A percentile compares a stretch with the other conserved stretches of the same genome.
phyloP scores from a whole-genome alignment of 2,888 invertebrate species.

The Callimorpha dominula region DNA sequence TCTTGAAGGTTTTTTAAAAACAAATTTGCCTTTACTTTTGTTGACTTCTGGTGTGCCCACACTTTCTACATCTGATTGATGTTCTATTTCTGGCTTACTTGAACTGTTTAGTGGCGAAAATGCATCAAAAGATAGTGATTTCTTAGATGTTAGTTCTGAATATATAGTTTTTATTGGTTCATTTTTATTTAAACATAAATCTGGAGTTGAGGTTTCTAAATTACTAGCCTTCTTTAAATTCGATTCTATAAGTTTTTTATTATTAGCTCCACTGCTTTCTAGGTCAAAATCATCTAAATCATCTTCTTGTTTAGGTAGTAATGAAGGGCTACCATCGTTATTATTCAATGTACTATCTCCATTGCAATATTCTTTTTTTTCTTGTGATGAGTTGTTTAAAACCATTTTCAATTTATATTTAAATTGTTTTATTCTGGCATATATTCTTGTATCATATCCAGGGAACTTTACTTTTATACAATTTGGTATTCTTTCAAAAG shows the following conservation, averaged over 20 bases:
- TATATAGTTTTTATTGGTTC: slow-evolving; percentile 64
- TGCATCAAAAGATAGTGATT: slow-evolving; percentile 67
- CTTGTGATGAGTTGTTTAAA: slow-evolving; percentile 59
- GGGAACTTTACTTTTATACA: slow-evolving; percentile 87
- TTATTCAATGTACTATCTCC: slow-evolving; percentile 39
- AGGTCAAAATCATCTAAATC: slow-evolving; percentile 67
- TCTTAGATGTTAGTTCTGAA: slow-evolving; percentile 64
- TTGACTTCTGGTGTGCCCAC: slow-evolving; percentile 55
- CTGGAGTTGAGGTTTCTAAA: slow-evolving; percentile 68
- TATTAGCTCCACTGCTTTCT: slow-evolving; percentile 51
- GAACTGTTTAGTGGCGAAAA: slow-evolving; percentile 63
- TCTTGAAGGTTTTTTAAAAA: slow-evolving; percentile 78
- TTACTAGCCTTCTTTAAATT: slow-evolving; percentile 14
- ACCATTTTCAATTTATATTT: slow-evolving; percentile 85
- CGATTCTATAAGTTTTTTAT: slow-evolving; percentile 40
- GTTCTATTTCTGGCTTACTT: slow-evolving; percentile 53
- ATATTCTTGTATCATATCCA: slow-evolving; percentile 86
- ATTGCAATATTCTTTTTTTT: slow-evolving; percentile 40
- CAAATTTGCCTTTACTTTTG: slow-evolving; percentile 77
- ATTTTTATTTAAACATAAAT: slow-evolving; percentile 57
- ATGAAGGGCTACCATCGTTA: slow-evolving; percentile 54
- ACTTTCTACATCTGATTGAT: slow-evolving; percentile 56
- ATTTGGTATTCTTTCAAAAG: slow-evolving; percentile 89
- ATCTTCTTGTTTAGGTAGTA: slow-evolving; percentile 54
- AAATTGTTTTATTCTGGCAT: slow-evolving; percentile 85